These are phyloP conservation scores for Spinus olivaceus DNA, from an alignment of 2,797 vertebrate species.

Conservation along the genomic window DNA sequence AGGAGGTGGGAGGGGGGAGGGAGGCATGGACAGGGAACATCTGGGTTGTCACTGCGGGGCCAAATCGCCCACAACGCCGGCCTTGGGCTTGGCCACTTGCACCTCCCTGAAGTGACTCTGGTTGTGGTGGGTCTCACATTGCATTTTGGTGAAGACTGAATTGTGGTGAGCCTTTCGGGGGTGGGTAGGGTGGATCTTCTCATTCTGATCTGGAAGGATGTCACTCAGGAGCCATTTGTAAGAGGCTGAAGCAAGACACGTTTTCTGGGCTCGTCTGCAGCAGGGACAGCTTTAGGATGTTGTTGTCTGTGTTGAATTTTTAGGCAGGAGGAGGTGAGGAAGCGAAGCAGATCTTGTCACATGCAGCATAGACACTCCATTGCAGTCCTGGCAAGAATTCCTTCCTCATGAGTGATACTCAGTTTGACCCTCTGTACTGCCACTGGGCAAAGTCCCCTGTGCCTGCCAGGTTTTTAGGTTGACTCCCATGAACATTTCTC, in stretches of 20 bases:
- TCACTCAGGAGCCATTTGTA: neutral
- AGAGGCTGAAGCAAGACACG: fast-evolving
- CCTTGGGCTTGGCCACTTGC: neutral
- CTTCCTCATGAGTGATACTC: fast-evolving
- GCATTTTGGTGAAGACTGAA: neutral
- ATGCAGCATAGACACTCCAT: neutral
- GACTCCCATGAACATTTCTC: neutral
- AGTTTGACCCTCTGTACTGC: neutral
- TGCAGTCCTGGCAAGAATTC: neutral
- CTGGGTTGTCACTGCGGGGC: constrained; percentile 20
- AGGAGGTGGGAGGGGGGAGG: constrained; percentile 38
- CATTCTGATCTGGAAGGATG: neutral
- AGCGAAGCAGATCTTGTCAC: neutral
- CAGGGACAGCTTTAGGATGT: neutral
- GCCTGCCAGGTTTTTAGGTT: neutral
- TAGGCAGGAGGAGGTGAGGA: neutral
- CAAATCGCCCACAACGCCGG: neutral
- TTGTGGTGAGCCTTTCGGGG: neutral
- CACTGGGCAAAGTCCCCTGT: neutral
- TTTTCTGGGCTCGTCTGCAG: neutral
- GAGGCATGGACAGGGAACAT: neutral
- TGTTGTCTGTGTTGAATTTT: neutral
- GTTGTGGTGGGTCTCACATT: neutral
- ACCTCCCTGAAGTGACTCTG: neutral
- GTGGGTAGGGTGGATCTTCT: neutral